Percentiles rank a stretch among this genome's conserved stretches.
These are phyloP conservation scores for Lepidothrix coronata DNA, from an alignment of 2,113 vertebrate genomes.

Conservation along the genomic window DNA sequence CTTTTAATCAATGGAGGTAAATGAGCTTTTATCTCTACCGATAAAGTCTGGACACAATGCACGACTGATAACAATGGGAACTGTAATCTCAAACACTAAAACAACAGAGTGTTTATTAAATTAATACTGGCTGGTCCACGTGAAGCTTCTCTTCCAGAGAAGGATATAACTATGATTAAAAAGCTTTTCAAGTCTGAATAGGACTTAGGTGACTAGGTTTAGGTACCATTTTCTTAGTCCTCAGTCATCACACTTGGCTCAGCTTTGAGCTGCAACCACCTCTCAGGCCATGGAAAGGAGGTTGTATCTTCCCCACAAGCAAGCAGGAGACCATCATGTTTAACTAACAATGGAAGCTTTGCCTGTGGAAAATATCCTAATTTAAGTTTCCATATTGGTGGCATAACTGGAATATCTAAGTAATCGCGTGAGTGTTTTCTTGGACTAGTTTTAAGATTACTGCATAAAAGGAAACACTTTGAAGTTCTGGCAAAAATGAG, in stretches of 20 bases:
- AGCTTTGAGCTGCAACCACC: neutral
- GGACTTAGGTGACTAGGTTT: neutral
- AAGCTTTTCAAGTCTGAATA: neutral
- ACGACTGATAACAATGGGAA: neutral
- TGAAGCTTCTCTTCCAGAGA: neutral
- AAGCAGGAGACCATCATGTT: neutral
- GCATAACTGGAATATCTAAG: slow-evolving; percentile 60
- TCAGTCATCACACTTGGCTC: neutral
- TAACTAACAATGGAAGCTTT: neutral
- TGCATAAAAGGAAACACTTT: slow-evolving; percentile 49
- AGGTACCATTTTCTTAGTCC: neutral
- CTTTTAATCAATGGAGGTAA: neutral
- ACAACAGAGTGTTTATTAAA: neutral
- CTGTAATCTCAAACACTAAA: neutral
- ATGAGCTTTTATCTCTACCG: neutral
- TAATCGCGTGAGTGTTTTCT: slow-evolving; percentile 14
- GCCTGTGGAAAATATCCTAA: slow-evolving; percentile 28
- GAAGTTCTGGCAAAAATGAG: slow-evolving; percentile 26
- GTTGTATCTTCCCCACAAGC: neutral
- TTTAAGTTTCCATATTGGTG: slow-evolving; percentile 42
- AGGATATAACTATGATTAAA: neutral
- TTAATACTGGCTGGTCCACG: neutral
- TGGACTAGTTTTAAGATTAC: slow-evolving; percentile 42
- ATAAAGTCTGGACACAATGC: neutral
- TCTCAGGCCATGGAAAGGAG: neutral